Evolutionary conservation across 1,140 invertebrate genomes (phyloP).

Genomic region (Plutomurus gul): DNA sequence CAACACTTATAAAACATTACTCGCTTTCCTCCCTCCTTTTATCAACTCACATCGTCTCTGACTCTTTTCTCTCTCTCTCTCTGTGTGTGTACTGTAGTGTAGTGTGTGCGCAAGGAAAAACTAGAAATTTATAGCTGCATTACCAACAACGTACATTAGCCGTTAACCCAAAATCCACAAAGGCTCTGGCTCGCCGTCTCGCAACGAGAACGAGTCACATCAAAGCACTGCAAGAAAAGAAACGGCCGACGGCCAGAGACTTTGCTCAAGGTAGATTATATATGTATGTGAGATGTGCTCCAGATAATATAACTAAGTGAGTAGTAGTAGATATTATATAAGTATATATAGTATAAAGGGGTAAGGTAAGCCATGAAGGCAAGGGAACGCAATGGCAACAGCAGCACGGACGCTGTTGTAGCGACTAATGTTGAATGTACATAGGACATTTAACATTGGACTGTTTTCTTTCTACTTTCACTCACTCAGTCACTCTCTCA

Average conservation of each 20-base stretch:
- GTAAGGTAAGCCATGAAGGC: not conserved
- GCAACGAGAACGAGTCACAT: not conserved
- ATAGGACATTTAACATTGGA: not conserved
- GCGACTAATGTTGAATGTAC: not conserved
- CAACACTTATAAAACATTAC: conserved; percentile 15
- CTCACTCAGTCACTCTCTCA: not conserved
- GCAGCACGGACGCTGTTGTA: no score
- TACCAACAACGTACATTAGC: conserved; percentile 8
- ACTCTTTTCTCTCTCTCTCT: not conserved
- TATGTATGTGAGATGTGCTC: not conserved
- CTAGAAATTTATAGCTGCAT: conserved; percentile 12
- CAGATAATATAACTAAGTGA: not conserved
- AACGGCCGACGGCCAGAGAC: not conserved
- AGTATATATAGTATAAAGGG: not conserved
- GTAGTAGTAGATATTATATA: not conserved
- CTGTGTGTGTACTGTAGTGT: not conserved
- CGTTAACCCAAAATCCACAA: conserved; percentile 20
- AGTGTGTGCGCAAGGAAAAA: not conserved
- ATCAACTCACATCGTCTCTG: not conserved
- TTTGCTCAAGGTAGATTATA: not conserved
- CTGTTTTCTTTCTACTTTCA: no score
- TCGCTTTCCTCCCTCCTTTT: conserved; percentile 11
- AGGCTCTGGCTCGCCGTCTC: no score
- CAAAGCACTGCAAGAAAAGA: not conserved
- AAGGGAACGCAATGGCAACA: no score